Percentiles rank a stretch among this genome's conserved stretches.
These are phyloP conservation scores for Piscicola geometra DNA, from an alignment of 2,888 invertebrate species.

Conservation along the genomic window DNA sequence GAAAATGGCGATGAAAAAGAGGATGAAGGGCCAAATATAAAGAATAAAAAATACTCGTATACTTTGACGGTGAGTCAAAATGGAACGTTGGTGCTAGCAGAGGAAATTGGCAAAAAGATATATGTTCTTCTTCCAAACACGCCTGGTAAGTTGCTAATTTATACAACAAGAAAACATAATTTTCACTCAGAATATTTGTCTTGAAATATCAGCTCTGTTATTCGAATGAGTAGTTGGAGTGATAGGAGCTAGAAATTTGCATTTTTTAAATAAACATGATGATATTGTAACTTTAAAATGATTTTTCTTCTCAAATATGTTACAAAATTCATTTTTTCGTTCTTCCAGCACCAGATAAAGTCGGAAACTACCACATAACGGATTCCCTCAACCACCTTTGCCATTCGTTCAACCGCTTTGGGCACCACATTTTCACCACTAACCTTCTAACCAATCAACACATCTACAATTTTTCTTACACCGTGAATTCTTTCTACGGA, in stretches of 20 bases:
- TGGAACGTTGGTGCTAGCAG: background rate
- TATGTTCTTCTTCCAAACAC: background rate
- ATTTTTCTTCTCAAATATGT: too few relatives aligned
- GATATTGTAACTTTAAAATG: too few relatives aligned
- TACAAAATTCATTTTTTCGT: too few relatives aligned
- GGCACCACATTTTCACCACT: constrained; percentile 90
- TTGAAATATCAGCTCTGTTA: too few relatives aligned
- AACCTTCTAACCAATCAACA: constrained; percentile 91
- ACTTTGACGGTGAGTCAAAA: constrained; percentile 9
- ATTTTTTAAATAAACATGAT: background rate
- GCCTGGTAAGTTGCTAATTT: background rate
- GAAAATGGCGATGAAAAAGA: background rate
- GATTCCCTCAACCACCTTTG: constrained; percentile 88
- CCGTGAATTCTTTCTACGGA: constrained; percentile 91
- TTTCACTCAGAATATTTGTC: too few relatives aligned
- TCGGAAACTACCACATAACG: constrained; percentile 75
- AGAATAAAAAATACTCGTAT: background rate
- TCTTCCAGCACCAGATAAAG: constrained; percentile 41
- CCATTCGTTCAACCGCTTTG: constrained; percentile 64
- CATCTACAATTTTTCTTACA: constrained; percentile 90
- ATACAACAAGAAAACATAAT: too few relatives aligned
- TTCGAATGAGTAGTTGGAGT: too few relatives aligned
- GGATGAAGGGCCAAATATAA: background rate
- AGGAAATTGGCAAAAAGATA: background rate
- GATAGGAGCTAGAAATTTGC: too few relatives aligned